phyloP scores from a whole-genome alignment of 2,888 invertebrate genomes.

The Elmis aenea region DNA sequence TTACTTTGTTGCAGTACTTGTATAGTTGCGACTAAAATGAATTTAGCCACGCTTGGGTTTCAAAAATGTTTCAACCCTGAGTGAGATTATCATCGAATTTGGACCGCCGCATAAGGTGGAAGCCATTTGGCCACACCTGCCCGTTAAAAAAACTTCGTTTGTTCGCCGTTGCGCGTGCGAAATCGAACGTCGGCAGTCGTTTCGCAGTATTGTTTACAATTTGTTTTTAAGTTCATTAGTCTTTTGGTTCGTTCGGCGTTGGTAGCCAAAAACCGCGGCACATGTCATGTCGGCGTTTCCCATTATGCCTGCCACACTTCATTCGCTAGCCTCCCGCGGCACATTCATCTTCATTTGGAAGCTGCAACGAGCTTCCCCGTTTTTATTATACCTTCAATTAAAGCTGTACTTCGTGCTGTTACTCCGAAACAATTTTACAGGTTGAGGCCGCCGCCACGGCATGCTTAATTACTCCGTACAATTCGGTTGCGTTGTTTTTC shows the following conservation, averaged over 20 bases:
- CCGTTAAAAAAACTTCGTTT: too few species aligned
- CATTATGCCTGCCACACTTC: slow-evolving; percentile 7
- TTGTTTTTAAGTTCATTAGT: slow-evolving; percentile 21
- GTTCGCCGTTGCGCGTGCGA: too few species aligned
- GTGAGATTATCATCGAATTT: too few species aligned
- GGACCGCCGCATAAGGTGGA: too few species aligned
- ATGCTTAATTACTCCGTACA: slow-evolving; percentile 20
- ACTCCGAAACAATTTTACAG: slow-evolving; percentile 20
- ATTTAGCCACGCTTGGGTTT: too few species aligned
- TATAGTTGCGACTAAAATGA: too few species aligned
- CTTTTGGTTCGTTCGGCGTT: slow-evolving; percentile 13
- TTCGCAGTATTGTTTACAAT: slow-evolving; percentile 14
- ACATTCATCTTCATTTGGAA: slow-evolving; percentile 28
- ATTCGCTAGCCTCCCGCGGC: slow-evolving; percentile 9
- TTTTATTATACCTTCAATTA: slow-evolving; percentile 23
- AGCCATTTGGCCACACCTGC: too few species aligned
- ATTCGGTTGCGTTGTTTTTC: slow-evolving; percentile 17
- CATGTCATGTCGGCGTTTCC: slow-evolving; percentile 20
- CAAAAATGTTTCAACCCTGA: too few species aligned
- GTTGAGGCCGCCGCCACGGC: slow-evolving; percentile 15
- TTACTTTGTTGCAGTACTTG: too few species aligned
- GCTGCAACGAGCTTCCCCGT: slow-evolving; percentile 23
- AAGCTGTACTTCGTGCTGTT: slow-evolving; percentile 18
- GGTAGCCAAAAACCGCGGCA: slow-evolving; percentile 17
- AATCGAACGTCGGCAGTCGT: too few species aligned